Base-by-base conservation (phyloP, 1,140 invertebrate species). In the Zaprionus ghesquierei region DNA sequence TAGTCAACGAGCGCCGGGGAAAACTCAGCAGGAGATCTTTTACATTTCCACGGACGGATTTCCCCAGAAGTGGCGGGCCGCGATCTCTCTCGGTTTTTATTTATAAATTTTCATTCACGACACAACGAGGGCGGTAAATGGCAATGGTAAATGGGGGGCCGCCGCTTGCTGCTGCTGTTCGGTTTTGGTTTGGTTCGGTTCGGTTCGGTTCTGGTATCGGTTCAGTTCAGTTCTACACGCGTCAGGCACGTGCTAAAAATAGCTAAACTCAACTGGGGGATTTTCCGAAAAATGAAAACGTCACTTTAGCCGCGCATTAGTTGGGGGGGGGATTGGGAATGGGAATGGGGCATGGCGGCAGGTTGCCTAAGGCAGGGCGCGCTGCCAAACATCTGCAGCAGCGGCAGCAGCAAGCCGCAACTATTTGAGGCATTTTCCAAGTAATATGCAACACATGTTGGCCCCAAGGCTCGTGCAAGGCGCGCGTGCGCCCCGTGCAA, bases 401-500 rank as follows among this genome's bases (percentile, higher is more conserved):
- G n/a, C 18, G 9, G 46, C 38, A 29, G 46, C 38, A 33, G 22
- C 12, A 62, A 25, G 46, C 54, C 50, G 61, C 69, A 76, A 76
- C 62, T 68, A 73, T 76, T 68, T 54, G 62, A 68, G 69, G 58
- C 74, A 68, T 73, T 76, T 76, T 76, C 74, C 74, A 73, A 76
- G 74, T 76, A 76, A 76, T 76, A 76, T 76, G 69, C 74, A 72
- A 76, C 74, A 76, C 69, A 76, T 76, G 74, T 72, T 75, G 41
- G 49, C 10, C 4, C 22, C 51, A 9, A 44, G 27, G 20, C 33
- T 59, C 22, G 49, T 25, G 25, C 54, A 25, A 51, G n/a, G 35
- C 69, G 62, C 73, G 69, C 68, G 55, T 76, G 66, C 73, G 61
- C 73, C 60, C 51, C 66, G 59, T 50, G 46, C 61, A 38, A 27